A percentile compares a stretch with the other conserved stretches of the same genome.
phyloP scores from a whole-genome alignment of 2,113 vertebrate species.

The Morone saxatilis region DNA sequence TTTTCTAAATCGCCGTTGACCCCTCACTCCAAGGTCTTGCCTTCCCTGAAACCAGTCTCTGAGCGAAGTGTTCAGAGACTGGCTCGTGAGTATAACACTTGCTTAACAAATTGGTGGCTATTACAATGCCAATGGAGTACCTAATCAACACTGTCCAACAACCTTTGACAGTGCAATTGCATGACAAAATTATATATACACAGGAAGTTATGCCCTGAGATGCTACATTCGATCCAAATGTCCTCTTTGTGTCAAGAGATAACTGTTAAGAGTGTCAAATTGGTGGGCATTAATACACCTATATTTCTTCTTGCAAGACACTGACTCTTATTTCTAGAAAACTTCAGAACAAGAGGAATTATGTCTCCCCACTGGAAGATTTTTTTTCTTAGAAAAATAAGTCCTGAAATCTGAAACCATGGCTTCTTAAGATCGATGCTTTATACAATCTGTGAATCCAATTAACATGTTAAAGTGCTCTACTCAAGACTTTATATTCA shows the following conservation, averaged over 20 bases:
- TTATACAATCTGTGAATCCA: no score
- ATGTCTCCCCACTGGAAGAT: background rate
- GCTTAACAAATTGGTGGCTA: no score
- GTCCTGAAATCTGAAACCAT: background rate
- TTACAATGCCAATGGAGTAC: background rate
- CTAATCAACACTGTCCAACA: background rate
- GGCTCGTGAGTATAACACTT: no score
- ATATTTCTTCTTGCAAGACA: background rate
- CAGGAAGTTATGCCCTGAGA: no score
- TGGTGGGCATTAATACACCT: no score
- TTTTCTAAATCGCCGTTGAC: no score
- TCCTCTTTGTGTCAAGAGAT: no score
- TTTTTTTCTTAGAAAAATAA: background rate
- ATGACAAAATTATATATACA: background rate
- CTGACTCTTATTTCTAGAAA: background rate
- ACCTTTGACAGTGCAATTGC: background rate
- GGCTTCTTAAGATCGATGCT: background rate
- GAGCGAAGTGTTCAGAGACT: no score
- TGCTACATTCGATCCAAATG: no score
- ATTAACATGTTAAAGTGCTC: background rate
- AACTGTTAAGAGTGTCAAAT: no score
- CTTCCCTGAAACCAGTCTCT: no score
- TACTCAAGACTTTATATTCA: background rate
- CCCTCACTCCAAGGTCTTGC: no score
- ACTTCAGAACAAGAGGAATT: background rate